Conservation (phyloP, 2,113 vertebrate species). For the Rhinopomastus cyanomelas region DNA sequence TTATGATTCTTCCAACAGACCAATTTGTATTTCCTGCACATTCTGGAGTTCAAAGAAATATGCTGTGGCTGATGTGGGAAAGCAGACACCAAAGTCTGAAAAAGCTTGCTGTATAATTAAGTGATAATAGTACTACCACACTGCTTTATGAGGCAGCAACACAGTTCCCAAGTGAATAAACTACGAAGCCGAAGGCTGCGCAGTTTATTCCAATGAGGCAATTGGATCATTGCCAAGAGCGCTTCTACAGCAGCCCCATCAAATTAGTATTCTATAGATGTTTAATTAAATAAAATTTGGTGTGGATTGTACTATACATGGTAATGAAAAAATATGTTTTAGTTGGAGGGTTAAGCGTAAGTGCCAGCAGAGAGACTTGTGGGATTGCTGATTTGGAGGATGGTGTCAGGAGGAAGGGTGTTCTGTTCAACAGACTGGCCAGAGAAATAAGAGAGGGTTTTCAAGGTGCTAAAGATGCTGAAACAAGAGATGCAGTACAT, state of each 20-base stretch:
- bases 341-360: neutral
- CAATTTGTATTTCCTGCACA: neutral
- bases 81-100: neutral
- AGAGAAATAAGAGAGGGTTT: neutral
- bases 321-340: fast-evolving
- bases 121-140: neutral
- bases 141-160: constrained; percentile 22
- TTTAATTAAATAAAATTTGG: constrained; percentile 5
- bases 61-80: neutral
- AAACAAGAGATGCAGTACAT: neutral
- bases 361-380: fast-evolving
- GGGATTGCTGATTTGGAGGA: neutral
- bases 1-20: neutral
- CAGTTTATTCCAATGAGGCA: neutral
- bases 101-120: constrained; percentile 33
- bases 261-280: neutral
- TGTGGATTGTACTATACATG: neutral
- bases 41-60: neutral
- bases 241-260: neutral
- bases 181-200: neutral
- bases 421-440: neutral
- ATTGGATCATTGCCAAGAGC: neutral
- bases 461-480: neutral
- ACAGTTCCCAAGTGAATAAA: neutral
- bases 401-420: neutral